Evolutionary conservation across 2,888 invertebrate genomes (phyloP).

Genomic region (Drosophila sordidapex): DNA sequence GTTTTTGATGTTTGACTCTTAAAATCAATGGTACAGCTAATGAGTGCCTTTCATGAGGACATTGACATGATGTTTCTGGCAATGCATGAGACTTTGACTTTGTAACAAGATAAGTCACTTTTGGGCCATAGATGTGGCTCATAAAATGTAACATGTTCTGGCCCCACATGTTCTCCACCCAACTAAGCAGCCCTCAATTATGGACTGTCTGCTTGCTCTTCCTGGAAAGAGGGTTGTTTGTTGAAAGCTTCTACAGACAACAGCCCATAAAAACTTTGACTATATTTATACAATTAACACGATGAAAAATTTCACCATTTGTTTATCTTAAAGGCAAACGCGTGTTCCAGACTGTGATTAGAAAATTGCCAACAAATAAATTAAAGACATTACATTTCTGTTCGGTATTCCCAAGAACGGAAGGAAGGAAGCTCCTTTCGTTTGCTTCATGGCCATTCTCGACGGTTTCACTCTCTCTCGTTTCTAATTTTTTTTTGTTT

Average conservation of each 20-base stretch:
- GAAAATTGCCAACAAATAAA: conserved; percentile 74
- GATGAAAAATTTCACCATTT: conserved; percentile 59
- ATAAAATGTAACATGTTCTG: conserved; percentile 47
- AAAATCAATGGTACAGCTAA: conserved; percentile 34
- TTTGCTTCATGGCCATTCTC: conserved; percentile 41
- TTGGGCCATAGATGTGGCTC: conserved; percentile 47
- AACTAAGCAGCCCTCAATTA: conserved; percentile 54
- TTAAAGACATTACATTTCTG: conserved; percentile 63
- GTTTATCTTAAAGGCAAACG: conserved; percentile 72
- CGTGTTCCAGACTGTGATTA: conserved; percentile 58
- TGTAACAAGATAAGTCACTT: conserved; percentile 73
- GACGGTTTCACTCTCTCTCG: conserved; percentile 2
- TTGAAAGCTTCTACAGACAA: conserved; percentile 49
- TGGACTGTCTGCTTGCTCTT: conserved; percentile 38
- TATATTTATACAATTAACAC: conserved; percentile 78
- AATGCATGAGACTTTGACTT: conserved; percentile 27
- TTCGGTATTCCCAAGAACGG: conserved; percentile 16
- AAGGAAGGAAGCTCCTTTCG: conserved; percentile 45
- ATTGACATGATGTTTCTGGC: conserved; percentile 24
- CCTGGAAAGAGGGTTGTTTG: conserved; percentile 53
- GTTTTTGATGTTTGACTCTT: conserved; percentile 24
- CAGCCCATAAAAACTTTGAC: conserved; percentile 72
- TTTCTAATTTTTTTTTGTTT: conserved; percentile 29
- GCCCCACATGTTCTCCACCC: conserved; percentile 5
- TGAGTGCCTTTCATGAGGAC: conserved; percentile 32